Percentiles rank a stretch among this genome's conserved stretches.
These are phyloP conservation scores for Thamnaconus septentrionalis DNA, from an alignment of 2,113 vertebrate species.

Conservation along the genomic window DNA sequence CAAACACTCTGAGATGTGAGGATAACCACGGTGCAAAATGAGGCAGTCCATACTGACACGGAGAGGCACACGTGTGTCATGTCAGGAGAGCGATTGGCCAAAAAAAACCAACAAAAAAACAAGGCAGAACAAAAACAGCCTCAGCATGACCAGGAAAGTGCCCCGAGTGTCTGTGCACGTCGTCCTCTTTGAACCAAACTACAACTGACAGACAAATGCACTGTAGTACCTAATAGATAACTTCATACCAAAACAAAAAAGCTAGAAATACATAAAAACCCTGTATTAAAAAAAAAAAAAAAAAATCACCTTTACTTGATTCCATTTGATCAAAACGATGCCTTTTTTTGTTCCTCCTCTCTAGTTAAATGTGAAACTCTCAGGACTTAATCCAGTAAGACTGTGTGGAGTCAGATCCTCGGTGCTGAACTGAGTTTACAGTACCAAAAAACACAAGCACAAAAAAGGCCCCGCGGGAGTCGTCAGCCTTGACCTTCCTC, in stretches of 20 bases:
- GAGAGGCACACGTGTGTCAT: constrained; percentile 44
- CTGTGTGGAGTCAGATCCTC: constrained; percentile 43
- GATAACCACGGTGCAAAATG: constrained; percentile 24
- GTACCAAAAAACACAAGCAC: constrained; percentile 15
- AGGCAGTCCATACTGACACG: constrained; percentile 39
- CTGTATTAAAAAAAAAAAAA: constrained; percentile 60
- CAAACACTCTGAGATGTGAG: constrained; percentile 27
- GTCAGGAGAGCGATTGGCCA: constrained; percentile 10
- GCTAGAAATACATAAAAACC: constrained; percentile 69
- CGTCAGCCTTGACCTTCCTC: constrained; percentile 52
- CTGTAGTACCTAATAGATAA: constrained; percentile 76
- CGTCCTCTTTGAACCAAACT: constrained; percentile 50
- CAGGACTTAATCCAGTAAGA: constrained; percentile 32
- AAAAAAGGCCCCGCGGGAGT: constrained; percentile 36
- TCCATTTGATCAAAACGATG: constrained; percentile 58
- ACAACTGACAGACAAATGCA: constrained; percentile 60
- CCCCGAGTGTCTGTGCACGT: constrained; percentile 48
- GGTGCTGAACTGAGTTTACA: constrained; percentile 48
- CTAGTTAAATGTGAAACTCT: constrained; percentile 43
- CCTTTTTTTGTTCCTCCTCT: constrained; percentile 49
- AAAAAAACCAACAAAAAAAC: background rate
- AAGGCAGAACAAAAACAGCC: too few relatives aligned
- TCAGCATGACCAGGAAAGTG: background rate
- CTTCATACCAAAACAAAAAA: constrained; percentile 67
- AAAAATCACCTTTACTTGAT: constrained; percentile 49